phyloP scores from a whole-genome alignment of 2,888 invertebrate genomes.

The Epinotia ramella region DNA sequence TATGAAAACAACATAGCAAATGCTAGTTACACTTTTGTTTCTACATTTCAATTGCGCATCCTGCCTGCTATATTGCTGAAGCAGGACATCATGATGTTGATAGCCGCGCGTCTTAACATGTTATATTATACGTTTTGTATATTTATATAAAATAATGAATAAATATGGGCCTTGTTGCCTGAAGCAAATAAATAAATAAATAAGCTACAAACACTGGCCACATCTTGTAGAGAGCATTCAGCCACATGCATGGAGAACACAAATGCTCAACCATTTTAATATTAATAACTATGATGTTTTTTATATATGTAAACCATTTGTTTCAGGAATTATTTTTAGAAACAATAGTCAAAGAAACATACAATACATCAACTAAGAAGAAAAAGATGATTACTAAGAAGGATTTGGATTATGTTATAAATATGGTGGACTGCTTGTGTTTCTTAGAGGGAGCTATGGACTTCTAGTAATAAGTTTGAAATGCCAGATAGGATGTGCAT shows the following conservation, averaged over 20 bases:
- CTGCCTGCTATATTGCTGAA: not conserved
- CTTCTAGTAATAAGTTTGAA: conserved; percentile 62
- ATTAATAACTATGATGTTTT: not conserved
- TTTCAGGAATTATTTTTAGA: conserved; percentile 94
- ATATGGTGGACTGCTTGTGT: conserved; percentile 91
- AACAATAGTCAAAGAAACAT: conserved; percentile 91
- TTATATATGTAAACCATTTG: conserved; percentile 44
- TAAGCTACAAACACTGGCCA: no score
- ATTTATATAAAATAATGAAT: no score
- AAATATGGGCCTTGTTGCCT: no score
- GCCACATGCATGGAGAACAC: not conserved
- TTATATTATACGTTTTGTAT: no score
- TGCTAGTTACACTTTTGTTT: no score
- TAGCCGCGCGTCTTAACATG: no score
- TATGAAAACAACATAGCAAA: not conserved
- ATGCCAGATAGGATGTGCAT: not conserved
- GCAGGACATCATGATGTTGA: no score
- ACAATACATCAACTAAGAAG: conserved; percentile 89
- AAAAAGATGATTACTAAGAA: conserved; percentile 93
- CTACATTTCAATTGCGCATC: not conserved
- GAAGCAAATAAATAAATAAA: no score
- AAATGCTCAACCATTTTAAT: not conserved
- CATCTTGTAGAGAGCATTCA: not conserved
- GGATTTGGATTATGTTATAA: conserved; percentile 92
- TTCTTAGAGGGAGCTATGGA: conserved; percentile 94